Base-by-base conservation (phyloP, 2,113 vertebrate species). In the Lasiurus borealis region DNA sequence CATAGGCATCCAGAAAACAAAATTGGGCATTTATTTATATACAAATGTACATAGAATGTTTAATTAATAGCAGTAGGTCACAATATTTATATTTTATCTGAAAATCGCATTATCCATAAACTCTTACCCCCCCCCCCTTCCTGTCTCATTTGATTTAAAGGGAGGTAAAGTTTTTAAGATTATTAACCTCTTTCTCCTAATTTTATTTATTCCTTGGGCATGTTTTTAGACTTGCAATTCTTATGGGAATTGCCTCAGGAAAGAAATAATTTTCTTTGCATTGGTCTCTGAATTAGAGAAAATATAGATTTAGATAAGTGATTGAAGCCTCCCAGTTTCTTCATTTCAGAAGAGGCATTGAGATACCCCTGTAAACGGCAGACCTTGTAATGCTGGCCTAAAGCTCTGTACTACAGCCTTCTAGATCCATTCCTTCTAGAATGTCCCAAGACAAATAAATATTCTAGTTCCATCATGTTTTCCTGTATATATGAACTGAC, bases 161-260 rank as follows among this genome's bases (percentile, higher is more conserved):
- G 12, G 16, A 54, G 14, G 14, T 68, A 68, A 86, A 40, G 34
- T 25, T 64, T 85, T 80, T 64, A 75, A 72, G 64, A 31, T 90
- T 87, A 57, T 68, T 83, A 54, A 52, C 52, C 73, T 48, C 48
- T 66, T 75, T 62, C 13, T 84, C 16, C 50, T 92, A 29, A 31
- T 62, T 72, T 94, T 64, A 52, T 76, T 87, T 69, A 85, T 50
- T 85, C n/a, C 54, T 57, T 83, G 64, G 83, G 48, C 59, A 96
- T 52, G 48, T 34, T 82, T 93, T 95, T 73, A 76, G 21, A 10
- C 25, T 85, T 96, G 34, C 29, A 29, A 54, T 6, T 59, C 77
- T 66, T 88, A 34, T 57, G 44, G 59, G 84, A 94, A 81, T 80
- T 83, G 34, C 23, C 66, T 94, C 13, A 76, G 29, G 31, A 59